A percentile compares a stretch with the other conserved stretches of the same genome.
Conservation (phyloP, 2,797 vertebrate species). For the Lithobates pipiens region DNA sequence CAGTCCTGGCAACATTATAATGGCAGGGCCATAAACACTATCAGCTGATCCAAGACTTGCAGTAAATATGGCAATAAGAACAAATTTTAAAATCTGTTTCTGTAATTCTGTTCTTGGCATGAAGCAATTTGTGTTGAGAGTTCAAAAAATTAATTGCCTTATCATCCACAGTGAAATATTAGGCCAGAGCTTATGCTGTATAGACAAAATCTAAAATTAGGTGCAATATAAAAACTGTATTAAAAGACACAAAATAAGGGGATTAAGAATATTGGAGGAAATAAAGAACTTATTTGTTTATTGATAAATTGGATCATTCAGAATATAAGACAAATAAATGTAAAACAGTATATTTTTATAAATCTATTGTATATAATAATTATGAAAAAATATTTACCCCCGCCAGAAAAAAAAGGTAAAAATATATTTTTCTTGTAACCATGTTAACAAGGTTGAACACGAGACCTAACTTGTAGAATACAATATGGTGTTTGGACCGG, state of each 20-base stretch:
- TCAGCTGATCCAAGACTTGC: slow-evolving; percentile 55
- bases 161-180: slow-evolving; percentile 44
- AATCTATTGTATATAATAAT: no score
- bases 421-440: no score
- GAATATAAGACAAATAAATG: background rate
- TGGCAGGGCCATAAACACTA: slow-evolving; percentile 42
- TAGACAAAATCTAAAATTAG: slow-evolving; percentile 18
- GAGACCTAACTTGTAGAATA: no score
- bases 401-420: no score
- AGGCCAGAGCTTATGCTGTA: slow-evolving; percentile 10
- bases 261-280: background rate
- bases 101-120: slow-evolving; percentile 53
- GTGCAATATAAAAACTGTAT: slow-evolving; percentile 5
- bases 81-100: slow-evolving; percentile 53
- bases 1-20: slow-evolving; percentile 46
- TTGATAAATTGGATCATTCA: background rate
- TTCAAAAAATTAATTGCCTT: slow-evolving; percentile 54
- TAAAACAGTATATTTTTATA: no score
- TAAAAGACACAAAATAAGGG: background rate
- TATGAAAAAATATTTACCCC: no score
- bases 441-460: no score
- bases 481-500: no score
- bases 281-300: background rate
- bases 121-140: slow-evolving; percentile 4
- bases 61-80: slow-evolving; percentile 58